phyloP scores from a whole-genome alignment of 2,797 vertebrate species.

The Steatocranus sp. region DNA sequence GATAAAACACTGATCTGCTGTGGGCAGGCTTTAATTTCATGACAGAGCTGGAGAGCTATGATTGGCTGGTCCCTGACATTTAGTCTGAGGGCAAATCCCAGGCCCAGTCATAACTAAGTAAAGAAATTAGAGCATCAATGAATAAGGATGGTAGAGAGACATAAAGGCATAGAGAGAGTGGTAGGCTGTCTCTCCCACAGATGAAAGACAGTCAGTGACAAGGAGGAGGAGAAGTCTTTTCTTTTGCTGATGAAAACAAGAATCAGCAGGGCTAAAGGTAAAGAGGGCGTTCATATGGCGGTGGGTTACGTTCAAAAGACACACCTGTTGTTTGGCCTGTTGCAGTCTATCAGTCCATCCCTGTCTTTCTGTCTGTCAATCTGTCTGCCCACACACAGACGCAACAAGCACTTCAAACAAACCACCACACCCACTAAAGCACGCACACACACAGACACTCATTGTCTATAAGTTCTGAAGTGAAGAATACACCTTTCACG shows the following conservation, averaged over 20 bases:
- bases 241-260: conserved; percentile 78
- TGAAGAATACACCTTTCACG: neutral
- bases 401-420: conserved; percentile 77
- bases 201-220: conserved; percentile 72
- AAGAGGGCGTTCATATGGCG: conserved; percentile 68
- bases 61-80: conserved; percentile 1
- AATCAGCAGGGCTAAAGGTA: conserved; percentile 74
- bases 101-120: conserved; percentile 36
- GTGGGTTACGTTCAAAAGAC: conserved; percentile 74
- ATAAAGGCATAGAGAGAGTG: conserved; percentile 36
- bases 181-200: conserved; percentile 60
- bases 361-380: conserved; percentile 45
- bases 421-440: conserved; percentile 59
- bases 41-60: neutral
- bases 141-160: conserved; percentile 27
- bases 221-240: conserved; percentile 73
- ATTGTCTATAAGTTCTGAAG: neutral
- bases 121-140: conserved; percentile 40
- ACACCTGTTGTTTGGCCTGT: conserved; percentile 83
- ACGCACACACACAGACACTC: conserved; percentile 22
- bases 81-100: neutral
- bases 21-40: neutral
- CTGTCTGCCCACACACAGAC: conserved; percentile 68
- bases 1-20: neutral
- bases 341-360: conserved; percentile 59